Evolutionary conservation across 2,113 vertebrate species (phyloP).

Genomic region (Myotis brandtii): DNA sequence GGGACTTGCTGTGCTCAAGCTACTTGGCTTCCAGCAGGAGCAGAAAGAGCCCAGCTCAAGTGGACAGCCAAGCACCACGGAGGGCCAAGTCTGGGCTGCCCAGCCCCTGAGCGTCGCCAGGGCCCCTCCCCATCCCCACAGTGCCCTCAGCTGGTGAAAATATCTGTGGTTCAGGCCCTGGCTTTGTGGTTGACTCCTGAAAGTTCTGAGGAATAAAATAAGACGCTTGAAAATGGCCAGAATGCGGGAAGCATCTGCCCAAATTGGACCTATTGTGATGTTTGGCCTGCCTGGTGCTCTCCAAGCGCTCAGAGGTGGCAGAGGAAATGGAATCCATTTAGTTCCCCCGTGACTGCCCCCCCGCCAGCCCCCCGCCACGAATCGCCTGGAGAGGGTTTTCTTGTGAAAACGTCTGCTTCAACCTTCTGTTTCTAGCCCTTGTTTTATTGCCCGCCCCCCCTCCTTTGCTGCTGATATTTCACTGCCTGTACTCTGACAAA

Average conservation of each 20-base stretch:
- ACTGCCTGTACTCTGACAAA: conserved; percentile 83
- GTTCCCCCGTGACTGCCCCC: conserved; percentile 38
- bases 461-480: conserved; percentile 81
- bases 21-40: not conserved
- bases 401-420: conserved; percentile 81
- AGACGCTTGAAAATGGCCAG: not conserved
- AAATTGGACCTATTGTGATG: not conserved
- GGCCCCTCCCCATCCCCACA: fast-evolving
- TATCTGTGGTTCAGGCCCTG: not conserved
- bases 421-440: conserved; percentile 82
- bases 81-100: not conserved
- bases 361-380: not conserved
- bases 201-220: not conserved
- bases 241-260: not conserved
- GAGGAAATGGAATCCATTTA: conserved; percentile 58
- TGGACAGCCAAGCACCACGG: not conserved
- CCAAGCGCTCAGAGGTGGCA: not conserved
- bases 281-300: not conserved
- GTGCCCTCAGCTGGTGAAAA: not conserved
- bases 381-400: conserved; percentile 81
- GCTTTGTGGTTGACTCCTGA: not conserved
- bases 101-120: too few relatives aligned
- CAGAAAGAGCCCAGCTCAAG: not conserved
- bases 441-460: conserved; percentile 79
- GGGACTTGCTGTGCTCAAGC: not conserved